phyloP scores from a whole-genome alignment of 1,140 invertebrate genomes.

The Zophobas morio region DNA sequence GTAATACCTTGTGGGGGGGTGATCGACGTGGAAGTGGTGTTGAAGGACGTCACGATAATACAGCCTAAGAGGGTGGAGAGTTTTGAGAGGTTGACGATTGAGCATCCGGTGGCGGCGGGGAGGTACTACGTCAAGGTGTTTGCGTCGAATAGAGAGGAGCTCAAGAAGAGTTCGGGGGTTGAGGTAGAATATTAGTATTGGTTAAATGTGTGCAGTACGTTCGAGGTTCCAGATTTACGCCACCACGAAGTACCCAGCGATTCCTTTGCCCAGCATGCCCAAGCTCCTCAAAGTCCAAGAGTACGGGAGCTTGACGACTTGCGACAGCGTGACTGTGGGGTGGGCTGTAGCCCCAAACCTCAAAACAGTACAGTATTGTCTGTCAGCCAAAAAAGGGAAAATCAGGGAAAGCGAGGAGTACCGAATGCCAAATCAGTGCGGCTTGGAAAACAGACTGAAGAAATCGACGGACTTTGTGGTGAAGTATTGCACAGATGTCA shows the following conservation, averaged over 20 bases:
- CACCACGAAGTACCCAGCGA: slow-evolving; percentile 60
- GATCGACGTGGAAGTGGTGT: slow-evolving; percentile 62
- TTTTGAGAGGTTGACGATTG: slow-evolving; percentile 62
- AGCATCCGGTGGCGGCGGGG: slow-evolving; percentile 58
- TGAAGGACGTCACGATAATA: slow-evolving; percentile 57
- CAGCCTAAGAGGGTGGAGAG: slow-evolving; percentile 61
- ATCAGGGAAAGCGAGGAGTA: slow-evolving; percentile 56
- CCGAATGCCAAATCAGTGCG: slow-evolving; percentile 67
- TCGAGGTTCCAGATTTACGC: slow-evolving; percentile 64
- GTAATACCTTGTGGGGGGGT: slow-evolving; percentile 69
- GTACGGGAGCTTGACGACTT: slow-evolving; percentile 65
- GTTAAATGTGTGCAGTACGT: too few species aligned
- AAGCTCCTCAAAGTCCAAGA: slow-evolving; percentile 44
- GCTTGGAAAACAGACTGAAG: slow-evolving; percentile 66
- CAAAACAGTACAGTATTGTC: slow-evolving; percentile 63
- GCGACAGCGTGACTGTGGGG: slow-evolving; percentile 67
- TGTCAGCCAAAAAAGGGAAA: slow-evolving; percentile 63
- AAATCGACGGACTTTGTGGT: slow-evolving; percentile 64
- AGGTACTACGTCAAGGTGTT: slow-evolving; percentile 64
- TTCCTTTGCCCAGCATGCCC: slow-evolving; percentile 68
- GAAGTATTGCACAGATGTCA: slow-evolving; percentile 65
- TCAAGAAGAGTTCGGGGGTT: slow-evolving; percentile 63
- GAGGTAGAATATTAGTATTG: slow-evolving; percentile 59
- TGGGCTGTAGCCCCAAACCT: slow-evolving; percentile 67
- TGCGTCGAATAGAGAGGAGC: slow-evolving; percentile 62